Evolutionary conservation across 2,888 invertebrate species (phyloP).

Genomic region (Bursaphelenchus okinawaensis): DNA sequence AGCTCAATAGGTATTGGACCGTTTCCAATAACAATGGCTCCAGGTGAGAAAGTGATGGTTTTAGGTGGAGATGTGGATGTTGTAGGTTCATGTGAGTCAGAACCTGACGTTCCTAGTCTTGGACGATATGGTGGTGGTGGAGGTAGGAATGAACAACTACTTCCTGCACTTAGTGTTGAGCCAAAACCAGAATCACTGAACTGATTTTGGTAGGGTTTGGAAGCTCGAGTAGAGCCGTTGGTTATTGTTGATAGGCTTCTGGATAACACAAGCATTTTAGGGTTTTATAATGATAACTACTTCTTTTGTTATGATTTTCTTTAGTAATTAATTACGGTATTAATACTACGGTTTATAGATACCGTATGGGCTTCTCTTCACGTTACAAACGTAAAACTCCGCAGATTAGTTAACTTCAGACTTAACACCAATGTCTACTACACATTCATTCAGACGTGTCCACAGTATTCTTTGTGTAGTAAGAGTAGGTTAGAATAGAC

Average conservation of each 20-base stretch:
- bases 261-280: conserved; percentile 1
- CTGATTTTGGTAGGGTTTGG: conserved; percentile 48
- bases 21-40: conserved; percentile 10
- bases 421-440: too few species aligned
- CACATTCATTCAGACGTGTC: too few species aligned
- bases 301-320: too few species aligned
- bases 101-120: conserved; percentile 22
- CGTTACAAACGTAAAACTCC: too few species aligned
- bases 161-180: conserved; percentile 43
- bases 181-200: conserved; percentile 56
- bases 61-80: conserved; percentile 9
- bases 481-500: too few species aligned
- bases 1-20: conserved; percentile 2
- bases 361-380: too few species aligned
- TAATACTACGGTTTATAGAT: too few species aligned
- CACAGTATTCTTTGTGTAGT: too few species aligned
- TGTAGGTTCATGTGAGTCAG: conserved; percentile 21
- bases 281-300: too few species aligned
- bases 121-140: conserved; percentile 54
- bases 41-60: background rate
- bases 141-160: conserved; percentile 49
- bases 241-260: conserved; percentile 30
- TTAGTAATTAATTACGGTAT: too few species aligned
- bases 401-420: too few species aligned
- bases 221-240: conserved; percentile 26